Percentiles rank a stretch among this genome's conserved stretches.
These are phyloP conservation scores for Pteronotus mesoamericanus DNA, from an alignment of 2,797 vertebrate species.

Conservation along the genomic window DNA sequence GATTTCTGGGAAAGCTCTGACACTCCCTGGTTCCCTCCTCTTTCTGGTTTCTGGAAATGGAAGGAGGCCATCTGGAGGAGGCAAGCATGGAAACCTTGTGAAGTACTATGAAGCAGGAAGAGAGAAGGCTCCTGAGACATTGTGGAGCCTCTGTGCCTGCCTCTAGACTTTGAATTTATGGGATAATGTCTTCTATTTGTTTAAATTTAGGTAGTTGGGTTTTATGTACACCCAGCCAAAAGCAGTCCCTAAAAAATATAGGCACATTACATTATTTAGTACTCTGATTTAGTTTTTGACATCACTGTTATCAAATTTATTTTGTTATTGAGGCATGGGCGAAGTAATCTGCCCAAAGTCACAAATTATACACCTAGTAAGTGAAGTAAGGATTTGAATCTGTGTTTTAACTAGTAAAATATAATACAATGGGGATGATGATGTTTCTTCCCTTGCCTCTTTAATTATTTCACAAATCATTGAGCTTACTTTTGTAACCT, in stretches of 20 bases:
- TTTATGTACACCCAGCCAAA: neutral
- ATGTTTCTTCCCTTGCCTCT: neutral
- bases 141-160: neutral
- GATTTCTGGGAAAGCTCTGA: neutral
- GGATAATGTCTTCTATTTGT: neutral
- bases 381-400: neutral
- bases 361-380: neutral
- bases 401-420: conserved; percentile 5
- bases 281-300: neutral
- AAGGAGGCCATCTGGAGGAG: neutral
- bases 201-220: neutral
- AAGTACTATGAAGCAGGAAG: neutral
- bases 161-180: neutral
- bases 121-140: neutral
- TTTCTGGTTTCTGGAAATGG: conserved; percentile 36
- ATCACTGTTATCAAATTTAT: neutral
- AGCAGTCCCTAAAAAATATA: neutral
- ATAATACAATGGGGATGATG: neutral
- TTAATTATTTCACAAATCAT: neutral
- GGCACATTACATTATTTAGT: neutral
- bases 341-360: neutral
- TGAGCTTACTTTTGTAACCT: neutral
- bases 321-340: neutral
- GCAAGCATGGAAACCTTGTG: neutral
- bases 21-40: neutral